These are phyloP conservation scores for Chrysopa pallens DNA, from an alignment of 1,140 invertebrate genomes.

Conservation along the genomic window DNA sequence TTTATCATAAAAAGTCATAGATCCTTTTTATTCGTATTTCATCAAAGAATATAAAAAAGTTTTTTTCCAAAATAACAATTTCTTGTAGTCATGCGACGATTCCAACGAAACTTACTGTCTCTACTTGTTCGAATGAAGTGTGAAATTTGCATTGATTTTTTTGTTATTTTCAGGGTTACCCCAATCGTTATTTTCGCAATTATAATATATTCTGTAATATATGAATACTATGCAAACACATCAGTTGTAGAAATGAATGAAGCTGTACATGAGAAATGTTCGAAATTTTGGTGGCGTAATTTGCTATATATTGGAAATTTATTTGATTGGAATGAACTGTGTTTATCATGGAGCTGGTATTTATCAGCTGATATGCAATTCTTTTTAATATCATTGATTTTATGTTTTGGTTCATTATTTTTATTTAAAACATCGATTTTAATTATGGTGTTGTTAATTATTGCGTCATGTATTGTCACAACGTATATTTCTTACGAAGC, in stretches of 20 bases:
- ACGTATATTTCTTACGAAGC: constrained; percentile 18
- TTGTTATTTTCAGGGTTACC: constrained; percentile 24
- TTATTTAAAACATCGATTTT: constrained; percentile 14
- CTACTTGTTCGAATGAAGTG: too few species aligned
- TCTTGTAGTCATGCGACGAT: too few species aligned
- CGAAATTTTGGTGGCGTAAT: constrained; percentile 44
- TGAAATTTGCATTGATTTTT: too few species aligned
- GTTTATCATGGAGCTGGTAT: constrained; percentile 69
- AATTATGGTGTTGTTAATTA: constrained; percentile 15
- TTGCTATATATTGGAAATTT: constrained; percentile 42
- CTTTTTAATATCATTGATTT: constrained; percentile 29
- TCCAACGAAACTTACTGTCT: too few species aligned
- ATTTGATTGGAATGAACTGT: constrained; percentile 32
- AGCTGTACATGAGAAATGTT: constrained; percentile 25
- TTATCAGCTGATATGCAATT: constrained; percentile 67
- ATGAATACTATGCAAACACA: constrained; percentile 24
- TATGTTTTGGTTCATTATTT: constrained; percentile 18
- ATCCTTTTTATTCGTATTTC: too few species aligned
- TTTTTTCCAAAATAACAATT: too few species aligned
- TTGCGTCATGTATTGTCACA: constrained; percentile 7
- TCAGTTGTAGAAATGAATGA: constrained; percentile 30
- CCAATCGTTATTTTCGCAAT: too few species aligned
- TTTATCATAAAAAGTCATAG: too few species aligned
- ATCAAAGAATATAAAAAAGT: too few species aligned
- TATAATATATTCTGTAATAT: constrained; percentile 28